phyloP scores from a whole-genome alignment of 23 tunicate species.

The Diplosoma virens region DNA sequence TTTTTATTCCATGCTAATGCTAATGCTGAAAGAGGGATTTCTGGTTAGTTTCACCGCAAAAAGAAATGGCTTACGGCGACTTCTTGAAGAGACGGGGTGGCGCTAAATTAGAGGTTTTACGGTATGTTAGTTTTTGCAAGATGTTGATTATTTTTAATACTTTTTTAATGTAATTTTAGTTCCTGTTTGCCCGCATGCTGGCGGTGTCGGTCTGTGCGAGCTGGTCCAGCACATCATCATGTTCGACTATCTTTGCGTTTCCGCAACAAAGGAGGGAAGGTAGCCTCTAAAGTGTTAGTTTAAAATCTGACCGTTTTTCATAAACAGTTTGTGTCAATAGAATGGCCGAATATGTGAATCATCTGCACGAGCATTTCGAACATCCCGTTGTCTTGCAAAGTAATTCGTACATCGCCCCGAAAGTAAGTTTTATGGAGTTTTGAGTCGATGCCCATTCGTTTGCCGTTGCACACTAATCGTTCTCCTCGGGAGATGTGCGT shows the following conservation, averaged over 20 bases:
- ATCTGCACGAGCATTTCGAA: slow-evolving; percentile 93
- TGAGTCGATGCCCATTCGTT: too few relatives aligned
- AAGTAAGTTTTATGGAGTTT: slow-evolving; percentile 49
- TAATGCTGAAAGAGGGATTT: too few relatives aligned
- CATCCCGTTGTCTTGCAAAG: slow-evolving; percentile 50
- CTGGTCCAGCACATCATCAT: slow-evolving; percentile 96
- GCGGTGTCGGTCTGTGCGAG: slow-evolving; percentile 99
- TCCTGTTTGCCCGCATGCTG: slow-evolving; percentile 99
- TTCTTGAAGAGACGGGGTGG: too few relatives aligned
- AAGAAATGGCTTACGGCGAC: too few relatives aligned
- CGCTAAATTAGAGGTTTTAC: too few relatives aligned
- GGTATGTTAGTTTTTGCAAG: too few relatives aligned
- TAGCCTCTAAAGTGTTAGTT: not conserved
- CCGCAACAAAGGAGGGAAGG: slow-evolving; percentile 87
- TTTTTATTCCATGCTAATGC: too few relatives aligned
- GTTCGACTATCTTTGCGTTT: slow-evolving; percentile 93
- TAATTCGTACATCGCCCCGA: slow-evolving; percentile 69
- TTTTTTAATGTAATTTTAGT: slow-evolving; percentile 36
- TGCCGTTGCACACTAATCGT: too few relatives aligned
- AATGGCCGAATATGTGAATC: slow-evolving; percentile 93
- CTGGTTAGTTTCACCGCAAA: too few relatives aligned
- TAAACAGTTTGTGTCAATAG: slow-evolving; percentile 16
- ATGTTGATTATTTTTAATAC: too few relatives aligned
- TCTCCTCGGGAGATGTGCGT: too few relatives aligned
- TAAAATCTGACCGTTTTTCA: not conserved